phyloP scores from a whole-genome alignment of 2,888 invertebrate genomes.

The Tetragonisca angustula region DNA sequence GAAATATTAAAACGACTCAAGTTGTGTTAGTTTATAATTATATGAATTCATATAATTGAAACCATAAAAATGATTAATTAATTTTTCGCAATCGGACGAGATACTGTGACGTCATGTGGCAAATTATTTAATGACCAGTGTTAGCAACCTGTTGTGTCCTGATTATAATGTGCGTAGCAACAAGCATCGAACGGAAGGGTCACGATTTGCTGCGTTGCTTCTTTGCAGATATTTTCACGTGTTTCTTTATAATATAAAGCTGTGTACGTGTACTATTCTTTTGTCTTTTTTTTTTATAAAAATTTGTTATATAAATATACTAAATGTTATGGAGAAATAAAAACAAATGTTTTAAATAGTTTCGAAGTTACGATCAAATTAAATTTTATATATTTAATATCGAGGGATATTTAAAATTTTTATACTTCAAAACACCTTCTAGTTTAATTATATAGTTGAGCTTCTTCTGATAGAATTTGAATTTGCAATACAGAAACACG shows the following conservation, averaged over 20 bases:
- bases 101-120: background rate
- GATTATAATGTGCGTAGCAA: conserved; percentile 34
- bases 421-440: no score
- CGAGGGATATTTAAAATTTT: no score
- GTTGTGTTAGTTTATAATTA: background rate
- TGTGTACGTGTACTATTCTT: background rate
- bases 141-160: conserved; percentile 33
- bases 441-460: no score
- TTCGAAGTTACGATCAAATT: no score
- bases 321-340: background rate
- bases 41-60: no score
- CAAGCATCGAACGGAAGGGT: conserved; percentile 16
- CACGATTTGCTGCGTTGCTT: background rate
- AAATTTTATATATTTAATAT: no score
- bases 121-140: conserved; percentile 29
- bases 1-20: no score
- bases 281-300: background rate
- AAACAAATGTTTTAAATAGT: no score
- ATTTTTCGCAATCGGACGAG: background rate
- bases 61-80: conserved; percentile 6
- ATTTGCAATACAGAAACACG: no score
- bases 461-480: no score
- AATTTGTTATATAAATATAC: no score
- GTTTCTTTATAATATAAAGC: background rate
- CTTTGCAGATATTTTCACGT: background rate